These are phyloP conservation scores for Diabrotica virgifera DNA, from an alignment of 1,140 invertebrate species.

Conservation along the genomic window DNA sequence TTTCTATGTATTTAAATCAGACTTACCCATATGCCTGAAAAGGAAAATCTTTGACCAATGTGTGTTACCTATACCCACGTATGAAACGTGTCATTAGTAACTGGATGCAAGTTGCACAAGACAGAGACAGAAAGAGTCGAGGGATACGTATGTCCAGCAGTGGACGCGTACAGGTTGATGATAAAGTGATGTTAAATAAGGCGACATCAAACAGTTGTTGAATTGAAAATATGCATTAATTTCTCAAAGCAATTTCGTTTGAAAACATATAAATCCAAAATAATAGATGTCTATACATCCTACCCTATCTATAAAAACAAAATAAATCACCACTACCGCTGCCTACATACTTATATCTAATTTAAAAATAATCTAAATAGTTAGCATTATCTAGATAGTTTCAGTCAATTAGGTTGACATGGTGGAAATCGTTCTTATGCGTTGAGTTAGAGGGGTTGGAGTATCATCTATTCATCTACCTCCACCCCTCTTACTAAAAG, in stretches of 20 bases:
- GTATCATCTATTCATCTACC: conserved; percentile 35
- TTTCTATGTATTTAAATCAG: too few species aligned
- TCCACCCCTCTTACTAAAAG: conserved; percentile 47
- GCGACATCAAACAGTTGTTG: too few species aligned
- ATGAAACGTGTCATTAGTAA: too few species aligned
- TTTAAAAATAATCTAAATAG: conserved; percentile 38
- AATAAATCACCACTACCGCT: conserved; percentile 15
- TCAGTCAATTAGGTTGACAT: conserved; percentile 38
- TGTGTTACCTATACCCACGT: too few species aligned
- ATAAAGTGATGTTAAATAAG: too few species aligned
- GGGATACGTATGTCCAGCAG: too few species aligned
- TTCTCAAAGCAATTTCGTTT: neutral
- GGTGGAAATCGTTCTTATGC: conserved; percentile 29
- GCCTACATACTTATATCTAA: conserved; percentile 18
- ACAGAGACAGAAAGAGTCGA: too few species aligned
- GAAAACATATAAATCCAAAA: neutral
- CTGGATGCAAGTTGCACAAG: too few species aligned
- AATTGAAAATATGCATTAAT: neutral
- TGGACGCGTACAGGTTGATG: too few species aligned
- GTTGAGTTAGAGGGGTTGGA: conserved; percentile 26
- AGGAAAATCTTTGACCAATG: too few species aligned
- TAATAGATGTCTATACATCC: neutral
- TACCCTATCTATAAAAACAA: conserved; percentile 7
- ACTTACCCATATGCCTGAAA: too few species aligned
- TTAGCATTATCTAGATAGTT: conserved; percentile 34